Base-by-base conservation (phyloP, 2,113 vertebrate genomes). In the Odontesthes bonariensis region DNA sequence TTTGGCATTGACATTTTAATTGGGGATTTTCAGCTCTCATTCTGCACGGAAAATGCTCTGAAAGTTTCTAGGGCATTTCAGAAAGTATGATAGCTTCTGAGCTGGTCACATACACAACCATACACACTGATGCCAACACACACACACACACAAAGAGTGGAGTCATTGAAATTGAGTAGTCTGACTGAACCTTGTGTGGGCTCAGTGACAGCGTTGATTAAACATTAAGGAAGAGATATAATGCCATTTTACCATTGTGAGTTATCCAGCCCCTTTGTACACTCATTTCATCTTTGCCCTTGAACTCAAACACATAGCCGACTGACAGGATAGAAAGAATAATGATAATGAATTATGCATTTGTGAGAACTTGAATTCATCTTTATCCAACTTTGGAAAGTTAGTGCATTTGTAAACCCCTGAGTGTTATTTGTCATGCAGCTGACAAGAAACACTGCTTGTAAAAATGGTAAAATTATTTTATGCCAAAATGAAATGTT, bases 161-260 rank as follows among this genome's bases (percentile, higher is more conserved):
- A 88, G 81, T 87, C 84, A 92, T 86, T 91, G 90, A 90, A 93
- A 92, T 88, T 73, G 89, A 93, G 81, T 86, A 87, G 87, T 92
- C 81, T 90, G 88, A 89, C 88, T 91, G 89, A 86, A 88, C 76
- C 84, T 81, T 85, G 89, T 88, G 89, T 87, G 88, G 89, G 89
- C 88, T 86, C 89, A 78, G 86, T 89, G 90, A 91, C 91, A 90
- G 86, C 65, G 88, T 89, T 92, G 92, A 93, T 92, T 91, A 91
- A 93, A 92, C 91, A 91, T 93, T 93, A 91, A 93, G 90, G 84
- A 89, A 90, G 90, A 91, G 91, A 91, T 92, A 93, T 89, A 91
- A 91, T 90, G 88, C 88, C 87, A 88, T 92, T 93, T 93, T 90
- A 90, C 87, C 83, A 91, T 55, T 84, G 89, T 89, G 89, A 90